Percentiles rank a stretch among this genome's conserved stretches.
These are phyloP conservation scores for Hydraecia micacea DNA, from an alignment of 2,888 invertebrate genomes.

Conservation along the genomic window DNA sequence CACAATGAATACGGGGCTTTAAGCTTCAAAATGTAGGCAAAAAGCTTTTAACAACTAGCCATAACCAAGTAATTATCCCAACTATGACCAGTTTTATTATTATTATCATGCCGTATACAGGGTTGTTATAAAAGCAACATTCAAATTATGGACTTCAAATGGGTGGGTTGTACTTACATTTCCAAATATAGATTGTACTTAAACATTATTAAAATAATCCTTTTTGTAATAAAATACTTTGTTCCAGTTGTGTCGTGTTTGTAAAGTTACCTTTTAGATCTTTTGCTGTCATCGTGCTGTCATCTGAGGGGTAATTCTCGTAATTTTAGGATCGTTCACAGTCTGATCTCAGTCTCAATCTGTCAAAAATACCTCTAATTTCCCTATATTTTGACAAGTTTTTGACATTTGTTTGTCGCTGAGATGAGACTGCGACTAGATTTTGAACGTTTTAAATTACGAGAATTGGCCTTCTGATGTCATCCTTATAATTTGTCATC, in stretches of 20 bases:
- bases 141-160: conserved; percentile 40
- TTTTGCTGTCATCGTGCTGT: conserved; percentile 33
- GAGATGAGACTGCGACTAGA: too few relatives aligned
- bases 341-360: too few relatives aligned
- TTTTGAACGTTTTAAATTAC: too few relatives aligned
- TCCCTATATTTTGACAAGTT: too few relatives aligned
- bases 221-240: conserved; percentile 42
- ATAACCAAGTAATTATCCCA: conserved; percentile 39
- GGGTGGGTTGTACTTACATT: conserved; percentile 40
- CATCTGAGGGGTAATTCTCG: too few relatives aligned
- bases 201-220: conserved; percentile 27
- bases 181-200: conserved; percentile 43
- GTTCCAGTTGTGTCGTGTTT: conserved; percentile 18
- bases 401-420: too few relatives aligned
- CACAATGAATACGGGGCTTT: background rate
- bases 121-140: conserved; percentile 32
- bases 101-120: conserved; percentile 33
- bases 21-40: conserved; percentile 20
- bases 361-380: too few relatives aligned
- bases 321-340: too few relatives aligned
- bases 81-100: conserved; percentile 49
- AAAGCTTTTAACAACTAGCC: conserved; percentile 15
- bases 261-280: conserved; percentile 2
- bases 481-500: conserved; percentile 33
- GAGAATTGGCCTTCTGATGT: too few relatives aligned